Percentiles rank a stretch among this genome's conserved stretches.
These are phyloP conservation scores for Cyclophora punctaria DNA, from an alignment of 2,888 invertebrate genomes.

Conservation along the genomic window DNA sequence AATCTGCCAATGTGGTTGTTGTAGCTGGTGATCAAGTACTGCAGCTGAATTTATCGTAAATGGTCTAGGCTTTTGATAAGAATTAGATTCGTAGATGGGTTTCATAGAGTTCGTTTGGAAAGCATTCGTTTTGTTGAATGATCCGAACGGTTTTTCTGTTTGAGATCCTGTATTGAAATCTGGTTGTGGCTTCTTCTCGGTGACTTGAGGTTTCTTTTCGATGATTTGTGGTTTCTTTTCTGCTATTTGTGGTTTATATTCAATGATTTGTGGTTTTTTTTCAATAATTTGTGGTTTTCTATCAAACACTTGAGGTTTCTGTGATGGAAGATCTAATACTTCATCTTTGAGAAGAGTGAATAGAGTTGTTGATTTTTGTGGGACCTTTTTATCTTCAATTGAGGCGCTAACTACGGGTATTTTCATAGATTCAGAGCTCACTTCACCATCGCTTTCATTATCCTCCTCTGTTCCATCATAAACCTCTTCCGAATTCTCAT, in stretches of 20 bases:
- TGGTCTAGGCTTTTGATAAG: constrained; percentile 56
- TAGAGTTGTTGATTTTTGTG: constrained; percentile 32
- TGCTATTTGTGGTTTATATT: too few relatives aligned
- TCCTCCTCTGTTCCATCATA: constrained; percentile 64
- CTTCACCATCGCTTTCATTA: constrained; percentile 52
- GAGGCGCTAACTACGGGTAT: constrained; percentile 59
- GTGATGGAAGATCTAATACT: constrained; percentile 20
- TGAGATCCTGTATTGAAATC: constrained; percentile 57
- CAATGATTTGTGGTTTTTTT: constrained; percentile 6
- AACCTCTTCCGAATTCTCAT: constrained; percentile 63
- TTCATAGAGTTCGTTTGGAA: constrained; percentile 56
- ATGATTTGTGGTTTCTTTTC: constrained; percentile 11
- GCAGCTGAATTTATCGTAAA: constrained; percentile 49
- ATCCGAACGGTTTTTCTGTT: constrained; percentile 65
- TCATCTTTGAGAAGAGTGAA: constrained; percentile 41
- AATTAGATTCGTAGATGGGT: constrained; percentile 44
- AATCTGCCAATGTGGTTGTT: constrained; percentile 70
- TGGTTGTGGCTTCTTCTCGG: constrained; percentile 16
- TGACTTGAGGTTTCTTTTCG: too few relatives aligned
- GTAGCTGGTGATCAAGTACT: constrained; percentile 59
- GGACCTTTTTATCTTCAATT: constrained; percentile 30
- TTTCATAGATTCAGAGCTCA: constrained; percentile 66
- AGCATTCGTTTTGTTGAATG: constrained; percentile 39
- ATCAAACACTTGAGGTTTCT: constrained; percentile 15
- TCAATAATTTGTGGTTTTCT: constrained; percentile 6